These are phyloP conservation scores for Heliocidaris erythrogramma DNA, from an alignment of 35 echinoderm and acorn worm species.

Conservation along the genomic window DNA sequence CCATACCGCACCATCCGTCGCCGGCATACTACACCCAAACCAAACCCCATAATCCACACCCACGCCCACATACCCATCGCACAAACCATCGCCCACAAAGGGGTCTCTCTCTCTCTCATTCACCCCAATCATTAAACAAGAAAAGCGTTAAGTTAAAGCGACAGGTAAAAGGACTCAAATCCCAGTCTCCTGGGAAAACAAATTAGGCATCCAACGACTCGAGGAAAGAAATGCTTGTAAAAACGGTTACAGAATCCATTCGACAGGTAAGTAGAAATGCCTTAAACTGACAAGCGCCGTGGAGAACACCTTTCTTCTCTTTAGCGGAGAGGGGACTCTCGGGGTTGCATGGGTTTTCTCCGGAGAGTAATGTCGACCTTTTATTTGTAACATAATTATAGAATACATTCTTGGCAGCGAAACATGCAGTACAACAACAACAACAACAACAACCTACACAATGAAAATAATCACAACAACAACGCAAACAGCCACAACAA, in stretches of 20 bases:
- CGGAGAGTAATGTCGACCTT: not conserved
- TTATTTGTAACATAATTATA: not conserved
- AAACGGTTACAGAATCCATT: not conserved
- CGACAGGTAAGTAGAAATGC: not conserved
- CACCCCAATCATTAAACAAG: not conserved
- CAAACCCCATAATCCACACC: not conserved
- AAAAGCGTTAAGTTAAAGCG: not conserved
- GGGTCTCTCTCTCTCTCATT: not conserved
- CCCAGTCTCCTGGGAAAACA: not conserved
- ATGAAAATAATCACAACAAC: no score
- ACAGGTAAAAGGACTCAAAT: not conserved
- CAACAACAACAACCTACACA: no score
- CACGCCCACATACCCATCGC: no score
- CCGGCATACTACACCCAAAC: not conserved
- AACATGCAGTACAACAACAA: no score
- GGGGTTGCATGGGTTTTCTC: not conserved
- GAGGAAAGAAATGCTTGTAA: not conserved
- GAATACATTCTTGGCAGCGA: no score
- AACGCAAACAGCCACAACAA: no score
- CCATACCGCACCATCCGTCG: no score
- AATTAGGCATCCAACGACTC: not conserved
- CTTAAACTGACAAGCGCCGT: not conserved
- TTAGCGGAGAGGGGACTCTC: not conserved
- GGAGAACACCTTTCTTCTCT: not conserved
- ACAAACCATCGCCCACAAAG: not conserved